Conservation (phyloP, 1,140 invertebrate genomes). For the Temnothorax longispinosus region DNA sequence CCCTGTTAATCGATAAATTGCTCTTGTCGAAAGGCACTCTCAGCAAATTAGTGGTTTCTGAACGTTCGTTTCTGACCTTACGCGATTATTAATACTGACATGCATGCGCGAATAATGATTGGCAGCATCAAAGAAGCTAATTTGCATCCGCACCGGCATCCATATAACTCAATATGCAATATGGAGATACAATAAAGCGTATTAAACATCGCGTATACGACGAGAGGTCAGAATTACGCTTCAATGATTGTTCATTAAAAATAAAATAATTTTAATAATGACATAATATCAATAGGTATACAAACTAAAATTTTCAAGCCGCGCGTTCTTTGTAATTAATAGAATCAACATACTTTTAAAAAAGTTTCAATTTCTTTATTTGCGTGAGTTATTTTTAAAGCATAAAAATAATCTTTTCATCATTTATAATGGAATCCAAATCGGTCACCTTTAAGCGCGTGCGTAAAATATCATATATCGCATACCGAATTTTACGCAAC, state of each 20-base stretch:
- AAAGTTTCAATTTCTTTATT: background rate
- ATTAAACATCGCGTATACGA: background rate
- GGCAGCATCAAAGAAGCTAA: constrained; percentile 45
- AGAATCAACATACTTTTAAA: background rate
- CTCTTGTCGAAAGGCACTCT: constrained; percentile 6
- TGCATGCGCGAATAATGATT: constrained; percentile 16
- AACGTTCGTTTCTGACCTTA: constrained; percentile 30
- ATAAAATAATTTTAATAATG: background rate
- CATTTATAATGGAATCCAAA: background rate
- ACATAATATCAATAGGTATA: background rate
- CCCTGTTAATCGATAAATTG: constrained; percentile 40
- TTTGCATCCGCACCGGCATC: background rate
- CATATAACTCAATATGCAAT: background rate
- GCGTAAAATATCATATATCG: constrained; percentile 19
- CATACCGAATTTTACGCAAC: constrained; percentile 18
- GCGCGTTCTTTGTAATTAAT: background rate
- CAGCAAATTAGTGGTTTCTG: constrained; percentile 29
- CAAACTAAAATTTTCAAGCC: background rate
- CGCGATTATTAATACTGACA: constrained; percentile 40
- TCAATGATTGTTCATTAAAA: background rate
- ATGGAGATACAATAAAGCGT: background rate
- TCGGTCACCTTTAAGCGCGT: constrained; percentile 26
- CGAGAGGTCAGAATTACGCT: background rate
- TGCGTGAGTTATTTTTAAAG: background rate
- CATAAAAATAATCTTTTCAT: background rate